Evolutionary conservation across 2,113 vertebrate genomes (phyloP).

Genomic region (Ariopsis seemanni): DNA sequence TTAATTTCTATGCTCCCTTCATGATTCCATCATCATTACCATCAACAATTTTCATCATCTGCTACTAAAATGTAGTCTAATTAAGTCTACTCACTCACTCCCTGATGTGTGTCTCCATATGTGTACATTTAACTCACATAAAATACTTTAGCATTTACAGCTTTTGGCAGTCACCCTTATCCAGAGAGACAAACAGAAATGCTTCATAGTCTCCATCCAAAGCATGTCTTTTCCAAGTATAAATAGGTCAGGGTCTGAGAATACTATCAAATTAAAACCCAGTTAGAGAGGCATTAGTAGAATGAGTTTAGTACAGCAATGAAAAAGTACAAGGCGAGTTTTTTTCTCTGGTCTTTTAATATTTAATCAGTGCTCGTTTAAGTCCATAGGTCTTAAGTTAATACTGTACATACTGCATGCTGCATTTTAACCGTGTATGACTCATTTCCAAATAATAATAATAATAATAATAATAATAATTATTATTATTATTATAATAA

Average conservation of each 20-base stretch:
- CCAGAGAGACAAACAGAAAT: not conserved
- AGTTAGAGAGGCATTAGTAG: not conserved
- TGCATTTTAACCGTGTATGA: slow-evolving; percentile 9
- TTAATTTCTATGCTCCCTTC: slow-evolving; percentile 40
- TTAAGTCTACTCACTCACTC: slow-evolving; percentile 56
- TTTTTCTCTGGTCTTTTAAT: not conserved
- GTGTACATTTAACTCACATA: not conserved
- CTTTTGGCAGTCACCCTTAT: not conserved
- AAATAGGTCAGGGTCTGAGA: not conserved
- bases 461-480: not conserved
- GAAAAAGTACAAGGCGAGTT: not conserved
- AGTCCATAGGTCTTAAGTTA: not conserved
- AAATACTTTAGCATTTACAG: not conserved
- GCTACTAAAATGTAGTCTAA: slow-evolving; percentile 51
- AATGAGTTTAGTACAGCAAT: not conserved
- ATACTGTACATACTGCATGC: not conserved
- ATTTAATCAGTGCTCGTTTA: not conserved
- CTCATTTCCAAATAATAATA: not conserved
- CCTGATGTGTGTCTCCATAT: slow-evolving; percentile 42
- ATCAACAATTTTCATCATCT: slow-evolving; percentile 46
- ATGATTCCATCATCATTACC: slow-evolving; percentile 55
- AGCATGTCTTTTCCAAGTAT: not conserved
- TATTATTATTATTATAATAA: not conserved
- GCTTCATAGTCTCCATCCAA: not conserved
- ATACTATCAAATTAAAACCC: not conserved